These are phyloP conservation scores for Zaprionus lineosus DNA, from an alignment of 2,888 invertebrate genomes.

Conservation along the genomic window DNA sequence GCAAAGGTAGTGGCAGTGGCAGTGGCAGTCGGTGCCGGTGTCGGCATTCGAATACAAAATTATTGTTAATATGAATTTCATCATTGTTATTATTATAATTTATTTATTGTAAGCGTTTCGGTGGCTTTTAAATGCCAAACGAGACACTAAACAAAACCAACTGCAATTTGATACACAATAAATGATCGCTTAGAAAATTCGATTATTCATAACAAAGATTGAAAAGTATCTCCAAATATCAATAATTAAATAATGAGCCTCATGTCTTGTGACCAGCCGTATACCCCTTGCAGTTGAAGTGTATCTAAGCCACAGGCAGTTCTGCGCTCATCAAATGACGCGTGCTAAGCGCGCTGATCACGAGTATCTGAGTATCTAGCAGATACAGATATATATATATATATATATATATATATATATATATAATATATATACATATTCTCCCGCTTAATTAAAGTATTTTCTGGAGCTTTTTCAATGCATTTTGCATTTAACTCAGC, in stretches of 20 bases:
- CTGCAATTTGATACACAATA: too few species aligned
- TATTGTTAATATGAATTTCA: constrained; percentile 38
- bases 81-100: constrained; percentile 16
- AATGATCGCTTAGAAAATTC: too few species aligned
- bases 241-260: not conserved
- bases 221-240: too few species aligned
- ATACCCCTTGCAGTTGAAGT: constrained; percentile 15
- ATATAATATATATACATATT: too few species aligned
- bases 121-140: not conserved
- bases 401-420: constrained; percentile 9
- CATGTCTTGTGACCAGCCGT: not conserved
- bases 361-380: constrained; percentile 42
- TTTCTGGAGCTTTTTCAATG: too few species aligned
- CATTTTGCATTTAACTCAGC: too few species aligned
- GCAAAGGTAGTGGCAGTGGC: not conserved
- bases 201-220: too few species aligned
- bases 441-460: too few species aligned
- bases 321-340: constrained; percentile 35
- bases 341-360: constrained; percentile 46
- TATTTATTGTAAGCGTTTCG: constrained; percentile 30
- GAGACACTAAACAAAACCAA: too few species aligned
- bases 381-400: constrained; percentile 25
- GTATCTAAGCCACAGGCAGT: constrained; percentile 41
- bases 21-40: constrained; percentile 13
- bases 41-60: constrained; percentile 44